Conservation (phyloP, 2,888 invertebrate species). For the Steinernema hermaphroditum region DNA sequence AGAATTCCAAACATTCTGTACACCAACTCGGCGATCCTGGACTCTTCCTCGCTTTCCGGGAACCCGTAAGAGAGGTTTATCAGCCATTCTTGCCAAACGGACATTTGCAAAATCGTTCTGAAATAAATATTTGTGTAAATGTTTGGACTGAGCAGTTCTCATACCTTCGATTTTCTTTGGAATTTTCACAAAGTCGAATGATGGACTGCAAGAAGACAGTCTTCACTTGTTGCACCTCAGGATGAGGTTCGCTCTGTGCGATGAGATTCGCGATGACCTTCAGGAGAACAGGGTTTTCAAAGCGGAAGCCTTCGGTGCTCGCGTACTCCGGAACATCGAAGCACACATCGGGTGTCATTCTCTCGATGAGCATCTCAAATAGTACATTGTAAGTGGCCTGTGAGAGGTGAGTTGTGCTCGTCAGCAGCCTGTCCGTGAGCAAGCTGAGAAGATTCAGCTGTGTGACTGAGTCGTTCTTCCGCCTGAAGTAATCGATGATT, state of each 20-base stretch:
- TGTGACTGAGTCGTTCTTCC: constrained; percentile 98
- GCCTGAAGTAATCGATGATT: constrained; percentile 71
- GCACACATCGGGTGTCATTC: constrained; percentile 89
- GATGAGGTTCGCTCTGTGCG: constrained; percentile 90
- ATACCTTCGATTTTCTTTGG: constrained; percentile 83
- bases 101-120: constrained; percentile 94
- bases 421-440: constrained; percentile 85
- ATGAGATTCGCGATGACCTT: constrained; percentile 95
- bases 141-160: constrained; percentile 4
- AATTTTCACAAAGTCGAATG: constrained; percentile 94
- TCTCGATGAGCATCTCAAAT: constrained; percentile 92
- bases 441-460: constrained; percentile 96
- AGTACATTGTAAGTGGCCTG: constrained; percentile 96
- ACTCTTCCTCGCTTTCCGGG: constrained; percentile 73
- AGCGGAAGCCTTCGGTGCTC: constrained; percentile 72
- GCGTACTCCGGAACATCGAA: constrained; percentile 92
- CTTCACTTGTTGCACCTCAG: constrained; percentile 84
- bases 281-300: constrained; percentile 80
- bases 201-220: constrained; percentile 95
- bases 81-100: constrained; percentile 98
- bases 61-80: constrained; percentile 93
- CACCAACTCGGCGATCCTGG: constrained; percentile 93
- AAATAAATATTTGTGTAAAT: constrained; percentile 31
- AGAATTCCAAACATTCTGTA: constrained; percentile 95
- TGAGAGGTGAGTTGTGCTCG: constrained; percentile 85